Evolutionary conservation across 2,113 vertebrate species (phyloP), one percentile per base, ranked within the genome.

Genomic region (Scomber scombrus): DNA sequence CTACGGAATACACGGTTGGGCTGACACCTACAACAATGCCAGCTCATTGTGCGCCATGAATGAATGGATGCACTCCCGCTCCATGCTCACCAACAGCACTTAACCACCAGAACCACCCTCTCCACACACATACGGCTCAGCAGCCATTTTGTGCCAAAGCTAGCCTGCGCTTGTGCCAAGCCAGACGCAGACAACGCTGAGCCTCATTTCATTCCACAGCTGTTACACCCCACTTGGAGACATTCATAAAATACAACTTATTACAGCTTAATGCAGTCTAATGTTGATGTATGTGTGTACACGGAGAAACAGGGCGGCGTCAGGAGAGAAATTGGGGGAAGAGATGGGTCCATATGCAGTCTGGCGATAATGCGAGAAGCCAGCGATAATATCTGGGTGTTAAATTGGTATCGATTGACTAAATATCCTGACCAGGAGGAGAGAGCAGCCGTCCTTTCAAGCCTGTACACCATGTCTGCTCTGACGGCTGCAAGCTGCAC

Each of bases 401-500:
- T 92, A 93, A 93, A 93, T 91, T 93, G 91, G 90, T 89, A 93
- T 93, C 81, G 93, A 93, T 93, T 85, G 84, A 88, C 89, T 93
- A 90, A 93, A 93, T 89, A 91, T 90, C 88, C 89, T 75, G 90
- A 91, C 85, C 84, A 79, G 87, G 89, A 86, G 91, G 82, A 87
- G 88, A 88, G 87, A 78, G 88, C 78, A 18, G 63, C 71, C 51
- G 13, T 81, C 84, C 85, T 90, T 90, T 92, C 88, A 91, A 88
- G 90, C 85, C 54, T 40, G 58, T 87, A 75, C 77, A 73, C 78
- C 78, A 63, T 74, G 89, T 86, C 90, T 81, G 86, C 89, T 84
- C 78, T 45, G 63, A 76, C 77, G 50, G 85, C 88, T 88, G 79
- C 73, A 11, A 85, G 88, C 78, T 76, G 84, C 84, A 86, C 80